These are phyloP conservation scores for Eleginops maclovinus DNA, from an alignment of 2,113 vertebrate species.

Conservation along the genomic window DNA sequence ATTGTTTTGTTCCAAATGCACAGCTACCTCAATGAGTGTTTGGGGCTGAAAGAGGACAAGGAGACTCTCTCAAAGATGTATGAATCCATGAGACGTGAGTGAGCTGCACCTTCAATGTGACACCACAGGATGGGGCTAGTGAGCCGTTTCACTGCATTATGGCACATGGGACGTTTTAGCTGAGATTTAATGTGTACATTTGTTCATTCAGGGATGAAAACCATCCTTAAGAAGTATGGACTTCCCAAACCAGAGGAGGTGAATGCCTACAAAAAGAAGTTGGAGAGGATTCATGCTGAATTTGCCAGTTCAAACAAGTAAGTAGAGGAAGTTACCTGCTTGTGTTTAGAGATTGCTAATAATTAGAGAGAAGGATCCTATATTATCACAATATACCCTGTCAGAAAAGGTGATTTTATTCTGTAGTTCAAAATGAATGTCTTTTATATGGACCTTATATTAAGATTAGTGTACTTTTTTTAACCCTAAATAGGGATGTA, in stretches of 20 bases:
- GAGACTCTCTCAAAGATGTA: constrained; percentile 86
- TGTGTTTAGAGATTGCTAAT: neutral
- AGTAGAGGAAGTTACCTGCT: constrained; percentile 69
- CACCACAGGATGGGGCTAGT: constrained; percentile 59
- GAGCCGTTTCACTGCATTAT: neutral
- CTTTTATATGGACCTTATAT: neutral
- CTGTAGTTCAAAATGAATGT: neutral
- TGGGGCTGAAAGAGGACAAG: constrained; percentile 88
- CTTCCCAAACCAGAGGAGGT: constrained; percentile 89
- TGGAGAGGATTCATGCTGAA: constrained; percentile 93
- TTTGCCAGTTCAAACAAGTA: constrained; percentile 84
- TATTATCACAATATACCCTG: neutral
- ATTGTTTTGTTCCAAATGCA: neutral
- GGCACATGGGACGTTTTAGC: neutral
- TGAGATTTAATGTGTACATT: neutral
- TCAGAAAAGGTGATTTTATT: neutral
- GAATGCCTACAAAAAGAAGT: constrained; percentile 88
- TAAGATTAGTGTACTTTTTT: neutral
- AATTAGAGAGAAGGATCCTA: neutral
- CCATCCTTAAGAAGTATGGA: constrained; percentile 91
- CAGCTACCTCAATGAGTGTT: constrained; percentile 93
- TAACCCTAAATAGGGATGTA: too few species aligned
- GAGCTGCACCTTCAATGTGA: constrained; percentile 11
- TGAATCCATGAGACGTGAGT: constrained; percentile 94
- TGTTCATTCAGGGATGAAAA: constrained; percentile 87